Conservation (phyloP, 92 coral and sea anemone species). For the Porites rus region DNA sequence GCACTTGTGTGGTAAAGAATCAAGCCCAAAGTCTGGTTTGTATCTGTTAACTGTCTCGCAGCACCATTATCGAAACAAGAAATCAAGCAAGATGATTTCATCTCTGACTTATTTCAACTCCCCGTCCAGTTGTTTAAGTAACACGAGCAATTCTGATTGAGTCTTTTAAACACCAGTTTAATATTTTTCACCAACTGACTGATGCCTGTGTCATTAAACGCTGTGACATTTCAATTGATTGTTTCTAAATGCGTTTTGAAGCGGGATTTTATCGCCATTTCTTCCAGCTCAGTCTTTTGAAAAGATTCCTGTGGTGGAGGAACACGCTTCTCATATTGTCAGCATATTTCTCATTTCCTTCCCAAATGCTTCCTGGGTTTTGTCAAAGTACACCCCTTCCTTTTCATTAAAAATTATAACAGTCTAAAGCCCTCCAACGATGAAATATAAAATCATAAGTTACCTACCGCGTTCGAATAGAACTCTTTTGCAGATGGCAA, state of each 20-base stretch:
- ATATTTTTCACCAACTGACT: conserved; percentile 13
- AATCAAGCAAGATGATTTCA: conserved; percentile 9
- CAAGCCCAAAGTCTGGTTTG: conserved; percentile 1
- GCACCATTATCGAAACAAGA: conserved; percentile 11
- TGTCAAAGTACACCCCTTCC: conserved; percentile 26
- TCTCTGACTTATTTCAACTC: conserved; percentile 10
- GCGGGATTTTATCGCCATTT: conserved; percentile 7
- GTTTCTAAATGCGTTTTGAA: conserved; percentile 21
- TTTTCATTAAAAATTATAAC: conserved; percentile 1
- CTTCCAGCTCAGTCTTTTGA: conserved; percentile 3
- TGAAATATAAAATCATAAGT: conserved; percentile 34
- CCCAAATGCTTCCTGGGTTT: conserved; percentile 19
- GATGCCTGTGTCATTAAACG: conserved; percentile 11
- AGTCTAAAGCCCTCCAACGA: conserved; percentile 45
- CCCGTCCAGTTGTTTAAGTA: neutral
- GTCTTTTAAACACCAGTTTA: conserved; percentile 30
- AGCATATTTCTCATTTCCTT: conserved; percentile 40
- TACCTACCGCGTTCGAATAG: conserved; percentile 48
- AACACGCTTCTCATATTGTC: conserved; percentile 36
- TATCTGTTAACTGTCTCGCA: conserved; percentile 24
- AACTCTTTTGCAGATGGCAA: conserved; percentile 37
- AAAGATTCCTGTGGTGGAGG: conserved; percentile 46
- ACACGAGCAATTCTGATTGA: neutral
- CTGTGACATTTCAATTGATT: conserved; percentile 7
- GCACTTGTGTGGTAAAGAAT: conserved; percentile 44